Base-by-base conservation (phyloP, 2,888 invertebrate species). In the Athetis lepigone region DNA sequence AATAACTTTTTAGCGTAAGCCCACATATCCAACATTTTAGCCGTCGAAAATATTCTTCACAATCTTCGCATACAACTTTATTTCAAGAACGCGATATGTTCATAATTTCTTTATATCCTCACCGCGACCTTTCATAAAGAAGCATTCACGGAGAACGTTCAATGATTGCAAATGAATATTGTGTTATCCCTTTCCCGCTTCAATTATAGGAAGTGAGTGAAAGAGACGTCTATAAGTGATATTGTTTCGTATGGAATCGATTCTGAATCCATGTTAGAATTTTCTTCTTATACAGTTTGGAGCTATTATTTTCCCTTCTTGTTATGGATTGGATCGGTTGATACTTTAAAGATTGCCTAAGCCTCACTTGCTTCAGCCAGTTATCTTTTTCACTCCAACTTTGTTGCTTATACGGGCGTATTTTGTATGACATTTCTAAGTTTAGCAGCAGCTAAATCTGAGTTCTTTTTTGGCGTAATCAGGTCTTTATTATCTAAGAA, bases 81-180 rank as follows among this genome's bases (percentile, higher is more conserved):
- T 72, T 68, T 59, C 36, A 6, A 19, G 59, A 47, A 36, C 50
- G 58, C 54, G 54, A 65, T 47, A 61, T 69, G 69, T 55, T 69
- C 60, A 65, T 72, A 76, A 76, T 63, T 58, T 65, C 46, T 60
- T 65, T 60, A 46, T 45, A 49, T 59, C 33, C 50, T 60, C 21
- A 60, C 62, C 55, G 25, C 43, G 57, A 66, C 60, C 60, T 76
- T 76, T 63, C 42, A 46, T 43, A 58, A 45, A 46, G 46, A 43
- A 36, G 29, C 50, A 58, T 72, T 72, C 60, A 66, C 25, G 45
- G 46, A 54, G 33, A 46, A 63, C 65, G 65, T 52, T 69, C 65
- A 56, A 61, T 65, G 62, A 73, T 66, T 76, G 42, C 61, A 75
- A 75, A 62, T 75, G 33, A 75, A 72, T 58, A 27, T 57, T 18